Evolutionary conservation across 2,113 vertebrate species (phyloP).

Genomic region (Erythrocebus patas): DNA sequence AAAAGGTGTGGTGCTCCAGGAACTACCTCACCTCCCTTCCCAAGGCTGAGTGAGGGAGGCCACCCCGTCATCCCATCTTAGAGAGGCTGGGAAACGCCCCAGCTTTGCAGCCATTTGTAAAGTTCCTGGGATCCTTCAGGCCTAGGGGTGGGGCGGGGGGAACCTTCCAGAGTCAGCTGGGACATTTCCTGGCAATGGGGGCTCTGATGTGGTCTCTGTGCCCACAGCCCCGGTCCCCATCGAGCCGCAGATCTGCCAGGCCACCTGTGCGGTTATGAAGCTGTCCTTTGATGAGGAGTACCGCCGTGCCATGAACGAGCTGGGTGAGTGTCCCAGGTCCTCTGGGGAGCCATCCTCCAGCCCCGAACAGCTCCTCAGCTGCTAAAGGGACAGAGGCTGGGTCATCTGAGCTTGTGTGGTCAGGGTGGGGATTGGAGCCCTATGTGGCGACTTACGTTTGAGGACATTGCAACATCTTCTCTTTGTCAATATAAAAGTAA

Average conservation of each 20-base stretch:
- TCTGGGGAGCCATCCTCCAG: too few relatives aligned
- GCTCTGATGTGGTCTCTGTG: background rate
- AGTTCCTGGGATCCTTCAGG: background rate
- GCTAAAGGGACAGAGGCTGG: background rate
- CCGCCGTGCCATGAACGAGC: constrained; percentile 95
- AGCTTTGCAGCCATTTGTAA: rapidly evolving
- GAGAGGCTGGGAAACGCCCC: background rate
- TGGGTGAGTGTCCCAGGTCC: constrained; percentile 83
- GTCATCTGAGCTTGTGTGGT: too few relatives aligned
- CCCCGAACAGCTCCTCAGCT: too few relatives aligned
- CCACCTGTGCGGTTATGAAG: constrained; percentile 96
- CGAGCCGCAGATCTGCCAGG: constrained; percentile 97
- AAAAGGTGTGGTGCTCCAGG: background rate
- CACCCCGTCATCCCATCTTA: rapidly evolving
- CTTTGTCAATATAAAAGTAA: background rate
- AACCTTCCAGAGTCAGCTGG: rapidly evolving
- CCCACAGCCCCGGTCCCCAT: constrained; percentile 89
- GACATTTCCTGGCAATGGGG: rapidly evolving
- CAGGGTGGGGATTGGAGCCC: background rate
- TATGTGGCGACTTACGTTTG: background rate
- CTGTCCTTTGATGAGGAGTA: constrained; percentile 98
- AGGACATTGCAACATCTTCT: too few relatives aligned
- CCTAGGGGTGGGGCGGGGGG: background rate
- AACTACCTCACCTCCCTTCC: too few relatives aligned
- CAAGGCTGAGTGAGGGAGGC: background rate